A percentile compares a stretch with the other conserved stretches of the same genome.
These are phyloP conservation scores for Metalampra italica DNA, from an alignment of 2,888 invertebrate species.

Conservation along the genomic window DNA sequence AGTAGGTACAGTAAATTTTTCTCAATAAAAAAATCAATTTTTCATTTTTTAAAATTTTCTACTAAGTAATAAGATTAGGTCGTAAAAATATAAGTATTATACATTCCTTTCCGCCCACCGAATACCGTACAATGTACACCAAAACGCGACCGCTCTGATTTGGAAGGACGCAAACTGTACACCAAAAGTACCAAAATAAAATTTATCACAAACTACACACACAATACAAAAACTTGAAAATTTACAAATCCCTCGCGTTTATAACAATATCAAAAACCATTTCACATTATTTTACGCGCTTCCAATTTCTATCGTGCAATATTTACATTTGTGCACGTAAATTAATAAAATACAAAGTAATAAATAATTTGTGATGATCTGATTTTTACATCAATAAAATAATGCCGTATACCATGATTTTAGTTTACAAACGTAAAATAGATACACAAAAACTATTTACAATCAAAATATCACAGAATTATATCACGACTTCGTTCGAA, in stretches of 20 bases:
- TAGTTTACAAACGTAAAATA: constrained; percentile 41
- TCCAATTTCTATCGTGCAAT: constrained; percentile 1
- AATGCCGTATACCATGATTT: constrained; percentile 53
- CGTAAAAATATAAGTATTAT: constrained; percentile 52
- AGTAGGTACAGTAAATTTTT: constrained; percentile 65
- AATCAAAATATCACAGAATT: constrained; percentile 61
- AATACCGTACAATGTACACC: constrained; percentile 41
- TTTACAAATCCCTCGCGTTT: constrained; percentile 54
- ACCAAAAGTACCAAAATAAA: constrained; percentile 67
- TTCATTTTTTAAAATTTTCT: constrained; percentile 61
- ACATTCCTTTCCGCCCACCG: constrained; percentile 38
- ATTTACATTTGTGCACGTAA: constrained; percentile 7
- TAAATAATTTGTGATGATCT: constrained; percentile 26
- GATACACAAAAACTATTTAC: constrained; percentile 58
- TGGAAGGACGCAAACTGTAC: constrained; percentile 55
- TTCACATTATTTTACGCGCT: constrained; percentile 11
- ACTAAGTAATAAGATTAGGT: constrained; percentile 23
- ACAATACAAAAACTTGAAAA: constrained; percentile 54
- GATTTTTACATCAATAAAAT: constrained; percentile 59
- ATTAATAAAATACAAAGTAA: constrained; percentile 42
- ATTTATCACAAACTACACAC: constrained; percentile 54
- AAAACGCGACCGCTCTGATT: constrained; percentile 63
- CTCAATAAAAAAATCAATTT: constrained; percentile 53
- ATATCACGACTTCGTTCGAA: constrained; percentile 19
- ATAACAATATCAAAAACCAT: constrained; percentile 45